These are phyloP conservation scores for Noctua janthina DNA, from an alignment of 2,888 invertebrate genomes.

Conservation along the genomic window DNA sequence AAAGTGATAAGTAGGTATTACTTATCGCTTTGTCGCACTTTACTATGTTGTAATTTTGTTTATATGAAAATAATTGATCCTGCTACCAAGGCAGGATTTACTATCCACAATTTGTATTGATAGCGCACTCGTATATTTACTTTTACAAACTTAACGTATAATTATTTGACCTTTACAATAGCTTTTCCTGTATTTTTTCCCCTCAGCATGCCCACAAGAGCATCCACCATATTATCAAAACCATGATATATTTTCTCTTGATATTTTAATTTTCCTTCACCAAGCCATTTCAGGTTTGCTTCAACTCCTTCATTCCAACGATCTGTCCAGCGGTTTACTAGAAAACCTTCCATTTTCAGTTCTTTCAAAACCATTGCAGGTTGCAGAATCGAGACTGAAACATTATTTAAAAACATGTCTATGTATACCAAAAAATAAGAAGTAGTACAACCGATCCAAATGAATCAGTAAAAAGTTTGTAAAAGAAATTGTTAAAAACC, in stretches of 20 bases:
- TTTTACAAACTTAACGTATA: not conserved
- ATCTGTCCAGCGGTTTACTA: constrained; percentile 89
- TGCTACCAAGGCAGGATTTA: not conserved
- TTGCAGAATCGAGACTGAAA: constrained; percentile 89
- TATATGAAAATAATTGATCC: not conserved
- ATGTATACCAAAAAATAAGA: not conserved
- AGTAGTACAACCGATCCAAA: not conserved
- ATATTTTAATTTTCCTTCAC: constrained; percentile 93
- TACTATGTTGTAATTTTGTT: not conserved
- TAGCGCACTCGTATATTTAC: constrained; percentile 1
- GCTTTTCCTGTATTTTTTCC: constrained; percentile 94
- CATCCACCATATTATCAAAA: constrained; percentile 93
- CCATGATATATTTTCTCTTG: constrained; percentile 93
- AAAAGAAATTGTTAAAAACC: constrained; percentile 64
- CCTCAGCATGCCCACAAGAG: constrained; percentile 91
- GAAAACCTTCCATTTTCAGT: constrained; percentile 93
- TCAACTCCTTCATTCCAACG: constrained; percentile 92
- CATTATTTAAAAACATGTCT: constrained; percentile 1
- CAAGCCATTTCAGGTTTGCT: constrained; percentile 92
- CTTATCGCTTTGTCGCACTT: not conserved
- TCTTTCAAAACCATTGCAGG: constrained; percentile 91
- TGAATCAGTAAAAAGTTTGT: not conserved
- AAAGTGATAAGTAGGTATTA: not conserved
- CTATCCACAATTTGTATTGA: not conserved
- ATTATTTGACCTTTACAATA: constrained; percentile 90